These are phyloP conservation scores for Noctua janthina DNA, from an alignment of 2,888 invertebrate genomes.

Conservation along the genomic window DNA sequence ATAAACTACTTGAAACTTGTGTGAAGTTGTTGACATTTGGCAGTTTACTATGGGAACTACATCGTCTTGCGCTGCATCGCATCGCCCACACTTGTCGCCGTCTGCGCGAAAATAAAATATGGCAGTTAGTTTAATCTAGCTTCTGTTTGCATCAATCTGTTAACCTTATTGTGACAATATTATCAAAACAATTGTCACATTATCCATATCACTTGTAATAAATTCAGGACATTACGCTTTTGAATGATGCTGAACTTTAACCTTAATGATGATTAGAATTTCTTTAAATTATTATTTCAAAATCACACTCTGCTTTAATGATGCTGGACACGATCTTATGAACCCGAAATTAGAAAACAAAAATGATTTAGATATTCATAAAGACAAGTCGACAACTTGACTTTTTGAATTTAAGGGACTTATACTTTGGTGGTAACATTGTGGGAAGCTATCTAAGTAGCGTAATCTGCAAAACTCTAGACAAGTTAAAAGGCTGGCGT, in stretches of 20 bases:
- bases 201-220: constrained; percentile 37
- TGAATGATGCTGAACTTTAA: constrained; percentile 46
- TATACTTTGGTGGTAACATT: not conserved
- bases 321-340: constrained; percentile 21
- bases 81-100: constrained; percentile 36
- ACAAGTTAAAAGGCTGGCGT: constrained; percentile 34
- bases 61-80: constrained; percentile 32
- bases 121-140: constrained; percentile 39
- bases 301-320: constrained; percentile 30
- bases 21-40: constrained; percentile 58
- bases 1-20: constrained; percentile 45
- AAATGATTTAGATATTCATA: not conserved
- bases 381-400: not conserved
- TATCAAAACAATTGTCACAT: constrained; percentile 55
- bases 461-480: constrained; percentile 15
- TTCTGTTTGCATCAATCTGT: constrained; percentile 49
- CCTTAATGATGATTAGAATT: constrained; percentile 43
- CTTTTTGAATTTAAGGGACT: not conserved
- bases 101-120: constrained; percentile 38
- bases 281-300: constrained; percentile 46
- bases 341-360: constrained; percentile 14
- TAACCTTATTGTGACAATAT: constrained; percentile 46
- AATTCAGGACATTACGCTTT: constrained; percentile 32
- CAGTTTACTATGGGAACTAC: constrained; percentile 42
- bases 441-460: constrained; percentile 8